A percentile compares a stretch with the other conserved stretches of the same genome.
These are phyloP conservation scores for Nesogale talazaci DNA, from an alignment of 2,113 vertebrate genomes.

Conservation along the genomic window DNA sequence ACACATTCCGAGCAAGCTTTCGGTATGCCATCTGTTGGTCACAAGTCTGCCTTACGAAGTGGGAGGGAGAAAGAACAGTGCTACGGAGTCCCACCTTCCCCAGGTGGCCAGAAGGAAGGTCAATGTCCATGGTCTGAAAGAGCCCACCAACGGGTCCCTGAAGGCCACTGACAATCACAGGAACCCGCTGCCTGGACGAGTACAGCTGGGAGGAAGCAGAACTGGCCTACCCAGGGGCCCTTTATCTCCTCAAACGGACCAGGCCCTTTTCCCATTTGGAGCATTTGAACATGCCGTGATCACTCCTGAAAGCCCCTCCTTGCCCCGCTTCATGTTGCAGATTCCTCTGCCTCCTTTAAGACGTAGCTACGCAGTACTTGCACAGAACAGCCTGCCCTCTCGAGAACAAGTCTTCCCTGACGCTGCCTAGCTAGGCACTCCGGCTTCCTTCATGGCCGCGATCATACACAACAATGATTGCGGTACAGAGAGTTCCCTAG, in stretches of 20 bases:
- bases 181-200: too few species aligned
- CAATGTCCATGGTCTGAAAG: not conserved
- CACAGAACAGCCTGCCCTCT: not conserved
- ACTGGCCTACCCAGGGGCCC: too few species aligned
- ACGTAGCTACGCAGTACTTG: not conserved
- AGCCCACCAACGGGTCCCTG: not conserved
- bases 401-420: not conserved
- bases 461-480: not conserved
- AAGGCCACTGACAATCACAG: not conserved
- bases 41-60: constrained; percentile 44
- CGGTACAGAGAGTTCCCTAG: not conserved
- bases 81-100: not conserved
- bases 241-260: not conserved
- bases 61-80: not conserved
- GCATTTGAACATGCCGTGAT: not conserved
- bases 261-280: not conserved
- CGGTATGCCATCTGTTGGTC: constrained; percentile 70
- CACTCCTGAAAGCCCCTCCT: not conserved
- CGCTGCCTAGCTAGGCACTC: not conserved
- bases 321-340: fast-evolving
- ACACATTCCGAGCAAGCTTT: constrained; percentile 75
- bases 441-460: not conserved
- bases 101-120: not conserved
- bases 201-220: not conserved
- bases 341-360: not conserved